Percentiles rank a stretch among this genome's conserved stretches.
phyloP scores from a whole-genome alignment of 1,140 invertebrate genomes.

The Meloidogyne floridensis region DNA sequence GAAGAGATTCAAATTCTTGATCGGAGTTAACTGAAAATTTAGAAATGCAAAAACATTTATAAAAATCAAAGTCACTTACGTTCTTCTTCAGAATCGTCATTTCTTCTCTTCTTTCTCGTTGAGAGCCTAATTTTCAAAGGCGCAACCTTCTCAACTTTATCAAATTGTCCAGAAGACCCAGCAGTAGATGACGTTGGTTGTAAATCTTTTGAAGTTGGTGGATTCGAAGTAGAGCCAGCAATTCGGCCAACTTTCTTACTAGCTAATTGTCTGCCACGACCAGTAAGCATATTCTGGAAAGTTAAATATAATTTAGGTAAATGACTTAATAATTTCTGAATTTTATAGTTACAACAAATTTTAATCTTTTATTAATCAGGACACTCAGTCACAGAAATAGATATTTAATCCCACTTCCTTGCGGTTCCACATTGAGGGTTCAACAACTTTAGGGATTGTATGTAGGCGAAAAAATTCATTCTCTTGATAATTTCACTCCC shows the following conservation, averaged over 20 bases:
- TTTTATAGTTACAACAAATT: no score
- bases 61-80: conserved; percentile 12
- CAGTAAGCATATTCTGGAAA: conserved; percentile 20
- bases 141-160: conserved; percentile 42
- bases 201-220: neutral
- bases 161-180: neutral
- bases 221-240: neutral
- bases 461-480: no score
- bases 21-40: conserved; percentile 44
- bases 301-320: neutral
- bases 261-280: conserved; percentile 21
- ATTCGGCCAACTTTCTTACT: conserved; percentile 30
- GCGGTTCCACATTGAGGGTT: no score
- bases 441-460: no score
- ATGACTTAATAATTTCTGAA: no score
- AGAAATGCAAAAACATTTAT: no score
- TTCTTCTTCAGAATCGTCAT: conserved; percentile 51
- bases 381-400: no score
- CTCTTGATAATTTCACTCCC: no score
- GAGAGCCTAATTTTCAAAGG: conserved; percentile 48
- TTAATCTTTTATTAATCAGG: no score
- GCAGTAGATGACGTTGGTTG: conserved; percentile 1
- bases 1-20: conserved; percentile 45
- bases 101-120: conserved; percentile 40
- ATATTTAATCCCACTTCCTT: no score